Evolutionary conservation across 1,140 invertebrate species (phyloP), one percentile per base, ranked within the genome.

Genomic region (Pinna nobilis): DNA sequence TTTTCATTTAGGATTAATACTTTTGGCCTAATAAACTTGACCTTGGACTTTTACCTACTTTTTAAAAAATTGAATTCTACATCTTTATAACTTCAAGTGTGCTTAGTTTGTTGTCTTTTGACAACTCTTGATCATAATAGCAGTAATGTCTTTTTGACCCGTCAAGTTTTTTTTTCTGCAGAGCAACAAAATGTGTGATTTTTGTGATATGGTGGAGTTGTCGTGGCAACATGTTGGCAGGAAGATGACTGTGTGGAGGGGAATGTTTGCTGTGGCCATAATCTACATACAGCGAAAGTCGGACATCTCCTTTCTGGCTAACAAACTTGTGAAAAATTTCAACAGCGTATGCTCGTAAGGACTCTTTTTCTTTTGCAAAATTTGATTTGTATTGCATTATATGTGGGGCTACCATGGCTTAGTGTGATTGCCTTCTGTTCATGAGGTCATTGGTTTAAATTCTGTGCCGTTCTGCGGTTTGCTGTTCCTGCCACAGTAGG

Each of bases 151-250:
- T 47, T 47, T 15, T 47, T 47, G 41, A 47, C 25, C 2, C 41
- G 1, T 18, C 15, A 47, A 47, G 41, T 47, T 47, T 20, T 18
- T 65, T 3, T 53, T 64, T 20, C 64, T 70, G 18, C 67, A 83
- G 81, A 65, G 70, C 28, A 57, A 20, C 15, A 81, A 78, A 53
- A 63, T 84, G 64, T 68, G 61, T 63, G 70, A 69, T 28, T 79
- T 82, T 50, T 82, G 80, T 70, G 69, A 76, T 6, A 79, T 80
- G 82, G 28, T 84, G 20, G 65, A 77, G 2, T n/a, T 32, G 72
- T 37, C 30, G 32, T 6, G 50, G 60, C 11, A 33, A 65, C 1
- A 55, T 64, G 30, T 4, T 61, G 0, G 32, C 60, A 2, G 55
- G 66, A 5, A 57, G 50, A 28, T n/a, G 3, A 63, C 69, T 13